Evolutionary conservation across 2,113 vertebrate genomes (phyloP).

Genomic region (Circaetus cinerascens): DNA sequence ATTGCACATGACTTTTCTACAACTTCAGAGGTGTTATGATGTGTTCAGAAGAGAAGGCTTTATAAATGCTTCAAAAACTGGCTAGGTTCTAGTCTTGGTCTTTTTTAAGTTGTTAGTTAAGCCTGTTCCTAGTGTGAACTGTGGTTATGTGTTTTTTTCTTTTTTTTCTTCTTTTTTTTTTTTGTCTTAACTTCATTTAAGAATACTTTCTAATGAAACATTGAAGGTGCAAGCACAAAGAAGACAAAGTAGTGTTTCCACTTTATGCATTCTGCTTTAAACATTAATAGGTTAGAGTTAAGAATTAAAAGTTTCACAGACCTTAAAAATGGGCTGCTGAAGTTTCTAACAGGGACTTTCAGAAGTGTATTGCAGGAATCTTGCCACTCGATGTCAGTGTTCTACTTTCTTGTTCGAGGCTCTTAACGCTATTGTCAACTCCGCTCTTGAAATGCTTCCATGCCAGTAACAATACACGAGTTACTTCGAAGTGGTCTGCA

Average conservation of each 20-base stretch:
- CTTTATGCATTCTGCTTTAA: background rate
- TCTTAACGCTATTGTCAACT: rapidly evolving
- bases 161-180: no score
- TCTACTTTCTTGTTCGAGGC: background rate
- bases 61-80: background rate
- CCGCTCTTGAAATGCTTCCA: rapidly evolving
- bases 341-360: background rate
- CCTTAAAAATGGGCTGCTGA: background rate
- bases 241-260: background rate
- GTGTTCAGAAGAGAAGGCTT: background rate
- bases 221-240: background rate
- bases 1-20: background rate
- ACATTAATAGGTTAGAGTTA: background rate
- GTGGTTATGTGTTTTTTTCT: background rate
- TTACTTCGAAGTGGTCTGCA: background rate
- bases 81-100: background rate
- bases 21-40: background rate
- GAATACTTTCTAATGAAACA: background rate
- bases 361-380: background rate
- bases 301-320: background rate
- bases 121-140: background rate
- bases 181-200: background rate
- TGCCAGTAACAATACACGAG: rapidly evolving
- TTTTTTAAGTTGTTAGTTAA: background rate
- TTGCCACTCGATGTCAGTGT: conserved; percentile 33